A percentile compares a stretch with the other conserved stretches of the same genome.
These are phyloP conservation scores for Cataglyphis cursor DNA, from an alignment of 2,888 invertebrate genomes.

Conservation along the genomic window DNA sequence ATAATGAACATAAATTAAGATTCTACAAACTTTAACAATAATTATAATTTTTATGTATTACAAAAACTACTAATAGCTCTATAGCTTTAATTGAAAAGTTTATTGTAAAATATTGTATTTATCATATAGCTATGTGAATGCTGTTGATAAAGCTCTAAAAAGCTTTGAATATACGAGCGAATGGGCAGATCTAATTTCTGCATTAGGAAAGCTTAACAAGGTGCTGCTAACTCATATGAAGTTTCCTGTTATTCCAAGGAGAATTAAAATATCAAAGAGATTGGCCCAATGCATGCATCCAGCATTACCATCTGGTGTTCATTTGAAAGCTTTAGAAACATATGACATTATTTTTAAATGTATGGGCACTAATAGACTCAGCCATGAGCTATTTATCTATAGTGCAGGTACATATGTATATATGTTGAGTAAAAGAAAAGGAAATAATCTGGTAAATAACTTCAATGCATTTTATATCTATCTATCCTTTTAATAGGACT, in stretches of 20 bases:
- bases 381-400: conserved; percentile 94
- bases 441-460: background rate
- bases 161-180: conserved; percentile 97
- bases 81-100: background rate
- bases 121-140: conserved; percentile 89
- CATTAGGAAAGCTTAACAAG: conserved; percentile 95
- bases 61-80: background rate
- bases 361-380: conserved; percentile 93
- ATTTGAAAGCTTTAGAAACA: conserved; percentile 96
- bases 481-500: conserved; percentile 88
- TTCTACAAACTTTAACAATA: background rate
- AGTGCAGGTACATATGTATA: conserved; percentile 88
- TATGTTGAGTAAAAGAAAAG: background rate
- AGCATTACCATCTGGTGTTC: conserved; percentile 96
- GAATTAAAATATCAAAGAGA: conserved; percentile 95
- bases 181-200: conserved; percentile 97
- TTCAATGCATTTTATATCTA: conserved; percentile 5
- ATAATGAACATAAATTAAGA: background rate
- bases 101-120: background rate
- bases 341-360: conserved; percentile 96
- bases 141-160: conserved; percentile 95
- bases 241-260: conserved; percentile 94
- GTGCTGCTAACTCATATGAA: conserved; percentile 93
- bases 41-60: background rate
- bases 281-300: conserved; percentile 98